A percentile compares a stretch with the other conserved stretches of the same genome.
Conservation (phyloP, 2,888 invertebrate genomes). For the Mimachlamys varia region DNA sequence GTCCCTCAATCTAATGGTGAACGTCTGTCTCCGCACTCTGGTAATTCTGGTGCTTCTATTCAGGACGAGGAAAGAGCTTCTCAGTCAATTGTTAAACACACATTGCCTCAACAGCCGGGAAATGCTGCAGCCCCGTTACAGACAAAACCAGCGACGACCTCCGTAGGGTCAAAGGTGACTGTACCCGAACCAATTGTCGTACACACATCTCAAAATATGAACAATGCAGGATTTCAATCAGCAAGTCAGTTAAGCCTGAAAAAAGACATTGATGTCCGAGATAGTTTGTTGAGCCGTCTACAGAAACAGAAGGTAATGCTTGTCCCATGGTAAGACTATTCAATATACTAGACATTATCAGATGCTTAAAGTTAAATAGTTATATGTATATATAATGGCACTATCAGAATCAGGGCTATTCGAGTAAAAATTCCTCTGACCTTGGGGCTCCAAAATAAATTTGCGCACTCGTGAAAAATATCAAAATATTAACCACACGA, state of each 20-base stretch:
- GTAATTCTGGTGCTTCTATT: not conserved
- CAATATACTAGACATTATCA: too few relatives aligned
- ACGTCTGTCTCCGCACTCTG: not conserved
- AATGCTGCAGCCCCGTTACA: not conserved
- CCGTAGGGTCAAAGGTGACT: conserved; percentile 50
- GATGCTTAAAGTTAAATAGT: too few relatives aligned
- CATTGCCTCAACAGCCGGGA: not conserved
- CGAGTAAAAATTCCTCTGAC: too few relatives aligned
- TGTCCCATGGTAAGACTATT: not conserved
- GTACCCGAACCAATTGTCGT: conserved; percentile 47
- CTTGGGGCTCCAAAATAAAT: too few relatives aligned
- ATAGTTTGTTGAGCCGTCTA: conserved; percentile 52
- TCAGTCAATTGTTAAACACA: not conserved
- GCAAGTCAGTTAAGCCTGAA: conserved; percentile 54
- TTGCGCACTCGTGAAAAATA: too few relatives aligned
- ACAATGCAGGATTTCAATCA: conserved; percentile 23
- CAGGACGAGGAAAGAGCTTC: not conserved
- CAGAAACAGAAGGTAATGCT: conserved; percentile 61
- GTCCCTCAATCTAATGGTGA: not conserved
- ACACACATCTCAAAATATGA: conserved; percentile 26
- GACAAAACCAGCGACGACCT: conserved; percentile 23
- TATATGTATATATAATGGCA: too few relatives aligned
- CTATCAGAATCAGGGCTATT: too few relatives aligned
- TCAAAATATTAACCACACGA: too few relatives aligned
- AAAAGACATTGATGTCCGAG: conserved; percentile 54